Evolutionary conservation across 2,797 vertebrate species (phyloP).

Genomic region (Acrossocheilus fasciatus): DNA sequence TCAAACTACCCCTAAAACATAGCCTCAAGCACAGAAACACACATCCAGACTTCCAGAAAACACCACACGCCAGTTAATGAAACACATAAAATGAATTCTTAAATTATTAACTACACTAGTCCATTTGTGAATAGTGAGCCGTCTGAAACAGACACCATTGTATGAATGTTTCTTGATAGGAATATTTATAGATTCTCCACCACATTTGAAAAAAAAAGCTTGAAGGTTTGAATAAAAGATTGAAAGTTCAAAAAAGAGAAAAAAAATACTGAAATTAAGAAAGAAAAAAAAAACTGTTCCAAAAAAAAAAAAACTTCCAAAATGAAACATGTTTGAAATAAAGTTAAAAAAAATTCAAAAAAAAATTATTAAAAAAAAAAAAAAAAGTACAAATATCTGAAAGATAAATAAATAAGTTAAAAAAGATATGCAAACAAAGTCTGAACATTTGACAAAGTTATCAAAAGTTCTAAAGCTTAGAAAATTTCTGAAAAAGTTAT

Average conservation of each 20-base stretch:
- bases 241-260: background rate
- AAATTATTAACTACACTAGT: conserved; percentile 4
- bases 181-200: background rate
- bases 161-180: background rate
- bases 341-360: no score
- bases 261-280: background rate
- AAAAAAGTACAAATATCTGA: background rate
- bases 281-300: background rate
- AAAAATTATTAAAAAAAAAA: background rate
- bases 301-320: background rate
- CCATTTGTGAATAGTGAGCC: background rate
- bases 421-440: no score
- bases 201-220: background rate
- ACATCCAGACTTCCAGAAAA: conserved; percentile 4
- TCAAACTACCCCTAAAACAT: conserved; percentile 31
- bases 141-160: background rate
- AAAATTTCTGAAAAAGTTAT: background rate
- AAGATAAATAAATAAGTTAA: no score
- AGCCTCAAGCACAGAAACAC: conserved; percentile 21
- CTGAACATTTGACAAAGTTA: no score
- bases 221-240: background rate
- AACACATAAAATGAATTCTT: background rate
- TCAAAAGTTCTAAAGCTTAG: no score
- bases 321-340: background rate
- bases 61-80: conserved; percentile 1